Evolutionary conservation across 2,113 vertebrate genomes (phyloP).

Genomic region (Alectura lathami): DNA sequence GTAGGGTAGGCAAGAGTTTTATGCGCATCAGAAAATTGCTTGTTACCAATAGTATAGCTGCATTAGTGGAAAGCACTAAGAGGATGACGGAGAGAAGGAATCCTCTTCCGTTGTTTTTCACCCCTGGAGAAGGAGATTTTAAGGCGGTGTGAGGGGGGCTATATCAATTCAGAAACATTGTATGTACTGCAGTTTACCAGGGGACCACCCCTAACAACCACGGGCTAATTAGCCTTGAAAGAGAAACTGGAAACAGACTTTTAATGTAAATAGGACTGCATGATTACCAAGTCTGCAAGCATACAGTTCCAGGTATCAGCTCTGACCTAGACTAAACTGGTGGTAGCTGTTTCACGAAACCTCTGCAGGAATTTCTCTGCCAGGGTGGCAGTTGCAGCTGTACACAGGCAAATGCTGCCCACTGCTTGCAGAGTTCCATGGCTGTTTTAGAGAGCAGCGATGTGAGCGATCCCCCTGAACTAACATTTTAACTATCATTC

Average conservation of each 20-base stretch:
- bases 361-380: neutral
- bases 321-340: neutral
- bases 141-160: neutral
- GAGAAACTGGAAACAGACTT: neutral
- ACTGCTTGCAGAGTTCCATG: neutral
- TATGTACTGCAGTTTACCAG: neutral
- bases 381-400: rapidly evolving
- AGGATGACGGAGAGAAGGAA: neutral
- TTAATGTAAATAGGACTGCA: neutral
- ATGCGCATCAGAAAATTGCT: slow-evolving; percentile 15
- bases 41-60: neutral
- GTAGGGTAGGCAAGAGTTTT: neutral
- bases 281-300: neutral
- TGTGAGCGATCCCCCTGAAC: neutral
- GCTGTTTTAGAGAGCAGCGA: neutral
- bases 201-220: neutral
- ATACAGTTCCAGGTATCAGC: neutral
- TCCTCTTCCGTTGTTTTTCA: neutral
- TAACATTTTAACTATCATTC: neutral
- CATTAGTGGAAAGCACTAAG: slow-evolving; percentile 33
- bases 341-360: neutral
- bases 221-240: neutral
- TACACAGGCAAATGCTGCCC: neutral
- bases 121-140: neutral
- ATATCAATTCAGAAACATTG: neutral